Percentiles rank a stretch among this genome's conserved stretches.
phyloP scores from a whole-genome alignment of 2,888 invertebrate species.

The Agrochola macilenta region DNA sequence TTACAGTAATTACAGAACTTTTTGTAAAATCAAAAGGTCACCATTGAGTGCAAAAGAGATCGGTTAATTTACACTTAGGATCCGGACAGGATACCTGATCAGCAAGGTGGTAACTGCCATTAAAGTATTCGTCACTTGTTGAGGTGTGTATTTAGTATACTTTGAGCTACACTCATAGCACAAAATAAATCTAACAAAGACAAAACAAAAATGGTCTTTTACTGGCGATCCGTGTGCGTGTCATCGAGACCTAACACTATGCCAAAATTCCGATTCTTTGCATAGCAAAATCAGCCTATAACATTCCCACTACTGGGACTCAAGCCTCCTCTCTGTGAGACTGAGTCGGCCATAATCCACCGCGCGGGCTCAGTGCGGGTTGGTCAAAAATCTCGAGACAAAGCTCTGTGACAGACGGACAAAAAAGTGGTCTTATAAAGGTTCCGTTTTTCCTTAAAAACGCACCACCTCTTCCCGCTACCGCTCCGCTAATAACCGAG shows the following conservation, averaged over 20 bases:
- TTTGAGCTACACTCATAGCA: not conserved
- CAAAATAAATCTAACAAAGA: not conserved
- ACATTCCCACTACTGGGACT: no score
- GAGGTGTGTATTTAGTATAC: not conserved
- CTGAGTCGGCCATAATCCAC: no score
- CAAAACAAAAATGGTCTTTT: not conserved
- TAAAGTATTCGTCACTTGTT: not conserved
- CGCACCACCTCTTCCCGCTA: not conserved
- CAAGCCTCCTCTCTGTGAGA: no score
- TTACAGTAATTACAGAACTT: not conserved
- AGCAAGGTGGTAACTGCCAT: not conserved
- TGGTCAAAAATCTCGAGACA: not conserved
- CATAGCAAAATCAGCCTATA: not conserved
- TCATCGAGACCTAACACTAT: not conserved
- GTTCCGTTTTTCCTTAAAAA: not conserved
- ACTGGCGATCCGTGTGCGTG: not conserved
- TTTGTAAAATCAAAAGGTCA: not conserved
- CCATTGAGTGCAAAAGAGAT: not conserved
- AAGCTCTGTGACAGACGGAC: no score
- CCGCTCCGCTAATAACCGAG: slow-evolving; percentile 66
- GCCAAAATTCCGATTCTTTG: not conserved
- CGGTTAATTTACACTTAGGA: not conserved
- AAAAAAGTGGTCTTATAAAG: no score
- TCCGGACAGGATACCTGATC: not conserved
- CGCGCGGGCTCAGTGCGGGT: no score